Evolutionary conservation across 2,113 vertebrate genomes (phyloP).

Genomic region (Geococcyx californianus): DNA sequence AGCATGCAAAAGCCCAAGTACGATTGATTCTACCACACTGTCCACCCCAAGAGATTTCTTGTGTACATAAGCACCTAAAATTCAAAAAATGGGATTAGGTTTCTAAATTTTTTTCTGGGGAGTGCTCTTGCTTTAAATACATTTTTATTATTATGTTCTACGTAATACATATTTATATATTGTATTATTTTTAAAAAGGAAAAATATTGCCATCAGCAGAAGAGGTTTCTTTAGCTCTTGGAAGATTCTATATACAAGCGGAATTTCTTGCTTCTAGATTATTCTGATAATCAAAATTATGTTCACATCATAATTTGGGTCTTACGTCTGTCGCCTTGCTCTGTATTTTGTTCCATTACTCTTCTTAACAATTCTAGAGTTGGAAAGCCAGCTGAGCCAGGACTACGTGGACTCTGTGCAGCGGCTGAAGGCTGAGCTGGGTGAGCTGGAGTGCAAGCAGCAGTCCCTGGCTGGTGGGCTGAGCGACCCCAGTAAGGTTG

Average conservation of each 20-base stretch:
- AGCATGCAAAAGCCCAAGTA: neutral
- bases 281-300: neutral
- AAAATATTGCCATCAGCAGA: neutral
- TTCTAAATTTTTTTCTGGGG: neutral
- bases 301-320: neutral
- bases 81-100: neutral
- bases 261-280: neutral
- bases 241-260: neutral
- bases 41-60: neutral
- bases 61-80: neutral
- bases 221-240: neutral
- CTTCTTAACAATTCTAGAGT: slow-evolving; percentile 51
- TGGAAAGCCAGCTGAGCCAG: slow-evolving; percentile 66
- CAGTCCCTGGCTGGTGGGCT: slow-evolving; percentile 61
- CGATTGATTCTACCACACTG: neutral
- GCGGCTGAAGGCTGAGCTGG: slow-evolving; percentile 52
- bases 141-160: neutral
- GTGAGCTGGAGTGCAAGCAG: slow-evolving; percentile 73
- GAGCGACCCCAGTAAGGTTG: slow-evolving; percentile 72
- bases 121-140: rapidly evolving
- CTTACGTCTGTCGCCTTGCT: neutral
- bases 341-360: neutral
- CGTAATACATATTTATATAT: neutral
- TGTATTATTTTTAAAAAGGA: neutral
- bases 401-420: slow-evolving; percentile 70